These are phyloP conservation scores for Holcopasites calliopsidis DNA, from an alignment of 1,140 invertebrate species.

Conservation along the genomic window DNA sequence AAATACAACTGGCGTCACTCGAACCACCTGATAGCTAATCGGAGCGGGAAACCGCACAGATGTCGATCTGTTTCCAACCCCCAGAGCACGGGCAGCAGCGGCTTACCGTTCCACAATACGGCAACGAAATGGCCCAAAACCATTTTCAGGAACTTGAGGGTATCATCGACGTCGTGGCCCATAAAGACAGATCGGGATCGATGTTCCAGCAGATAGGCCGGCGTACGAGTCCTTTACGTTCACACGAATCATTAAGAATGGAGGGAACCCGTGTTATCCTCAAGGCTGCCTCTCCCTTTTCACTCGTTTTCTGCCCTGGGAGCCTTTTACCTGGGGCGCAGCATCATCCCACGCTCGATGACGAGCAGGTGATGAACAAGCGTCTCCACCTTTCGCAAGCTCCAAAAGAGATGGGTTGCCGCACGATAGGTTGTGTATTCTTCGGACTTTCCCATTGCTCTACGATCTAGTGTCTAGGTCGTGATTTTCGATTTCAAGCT, in stretches of 20 bases:
- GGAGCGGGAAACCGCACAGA: neutral
- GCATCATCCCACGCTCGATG: slow-evolving; percentile 72
- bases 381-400: slow-evolving; percentile 6
- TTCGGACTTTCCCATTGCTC: slow-evolving; percentile 43
- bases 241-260: slow-evolving; percentile 68
- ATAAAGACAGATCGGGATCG: slow-evolving; percentile 41
- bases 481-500: slow-evolving; percentile 37
- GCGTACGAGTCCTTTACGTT: slow-evolving; percentile 53
- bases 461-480: too few species aligned
- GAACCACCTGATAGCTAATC: slow-evolving; percentile 14
- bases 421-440: slow-evolving; percentile 45
- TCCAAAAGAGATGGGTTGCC: slow-evolving; percentile 1
- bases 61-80: neutral
- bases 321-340: slow-evolving; percentile 57
- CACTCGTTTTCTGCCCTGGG: slow-evolving; percentile 56
- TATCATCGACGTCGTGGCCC: neutral
- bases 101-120: too few species aligned
- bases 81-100: too few species aligned
- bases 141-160: neutral
- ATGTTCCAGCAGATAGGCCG: slow-evolving; percentile 52
- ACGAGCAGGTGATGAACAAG: slow-evolving; percentile 71
- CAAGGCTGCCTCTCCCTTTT: slow-evolving; percentile 50
- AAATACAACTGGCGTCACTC: neutral
- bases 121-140: neutral
- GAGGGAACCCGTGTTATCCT: slow-evolving; percentile 59